Percentiles rank a stretch among this genome's conserved stretches.
Evolutionary conservation across 2,888 invertebrate genomes (phyloP).

Genomic region (Thymelicus sylvestris): DNA sequence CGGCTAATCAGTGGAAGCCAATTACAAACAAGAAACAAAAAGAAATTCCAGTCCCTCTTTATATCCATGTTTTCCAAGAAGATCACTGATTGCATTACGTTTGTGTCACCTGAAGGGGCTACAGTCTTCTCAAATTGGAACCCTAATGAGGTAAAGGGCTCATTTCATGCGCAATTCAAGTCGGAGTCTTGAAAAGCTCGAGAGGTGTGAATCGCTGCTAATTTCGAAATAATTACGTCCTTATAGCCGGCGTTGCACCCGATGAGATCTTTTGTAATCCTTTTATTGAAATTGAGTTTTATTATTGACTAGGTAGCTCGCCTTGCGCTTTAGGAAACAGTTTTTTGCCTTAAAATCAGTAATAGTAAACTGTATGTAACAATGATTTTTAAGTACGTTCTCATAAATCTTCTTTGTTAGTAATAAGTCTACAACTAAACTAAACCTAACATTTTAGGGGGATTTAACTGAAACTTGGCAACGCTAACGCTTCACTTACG

Average conservation of each 20-base stretch:
- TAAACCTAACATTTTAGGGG: no score
- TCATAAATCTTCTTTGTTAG: no score
- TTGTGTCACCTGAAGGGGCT: constrained; percentile 77
- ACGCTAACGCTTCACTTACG: no score
- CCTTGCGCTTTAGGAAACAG: no score
- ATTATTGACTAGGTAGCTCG: neutral
- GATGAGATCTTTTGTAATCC: neutral
- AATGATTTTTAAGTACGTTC: no score
- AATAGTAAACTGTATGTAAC: no score
- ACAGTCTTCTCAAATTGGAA: constrained; percentile 72
- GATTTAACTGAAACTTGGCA: no score
- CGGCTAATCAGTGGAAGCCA: no score
- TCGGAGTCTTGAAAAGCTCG: constrained; percentile 36
- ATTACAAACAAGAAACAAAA: neutral
- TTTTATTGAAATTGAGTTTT: constrained; percentile 2
- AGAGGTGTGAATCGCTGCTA: constrained; percentile 30
- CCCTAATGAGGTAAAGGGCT: constrained; percentile 76
- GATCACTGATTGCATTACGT: constrained; percentile 76
- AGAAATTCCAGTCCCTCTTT: constrained; percentile 20
- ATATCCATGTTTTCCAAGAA: constrained; percentile 41
- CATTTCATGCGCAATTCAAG: constrained; percentile 69
- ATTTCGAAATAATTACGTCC: constrained; percentile 22
- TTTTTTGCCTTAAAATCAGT: no score
- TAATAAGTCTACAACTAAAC: no score
- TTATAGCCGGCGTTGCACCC: constrained; percentile 3